Percentiles rank a stretch among this genome's conserved stretches.
Conservation (phyloP, 2,888 invertebrate genomes). For the Nycteola revayana region DNA sequence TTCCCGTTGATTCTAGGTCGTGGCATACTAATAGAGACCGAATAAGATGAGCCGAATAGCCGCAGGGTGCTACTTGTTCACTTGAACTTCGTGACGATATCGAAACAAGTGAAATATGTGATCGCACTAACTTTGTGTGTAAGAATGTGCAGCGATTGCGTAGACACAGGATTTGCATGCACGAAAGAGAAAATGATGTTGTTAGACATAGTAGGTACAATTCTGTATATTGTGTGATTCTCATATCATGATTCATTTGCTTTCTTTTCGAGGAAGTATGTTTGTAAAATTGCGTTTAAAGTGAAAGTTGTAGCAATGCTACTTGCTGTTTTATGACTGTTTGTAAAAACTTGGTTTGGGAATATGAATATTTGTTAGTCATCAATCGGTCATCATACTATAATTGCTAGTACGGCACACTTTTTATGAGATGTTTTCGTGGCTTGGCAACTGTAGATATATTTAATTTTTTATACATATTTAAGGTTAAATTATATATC, state of each 20-base stretch:
- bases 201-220: too few relatives aligned
- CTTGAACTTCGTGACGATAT: slow-evolving; percentile 11
- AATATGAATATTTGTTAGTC: too few relatives aligned
- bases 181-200: slow-evolving; percentile 57
- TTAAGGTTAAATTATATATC: too few relatives aligned
- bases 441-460: too few relatives aligned
- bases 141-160: slow-evolving; percentile 13
- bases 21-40: slow-evolving; percentile 49
- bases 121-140: slow-evolving; percentile 18
- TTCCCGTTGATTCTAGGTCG: slow-evolving; percentile 61
- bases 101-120: slow-evolving; percentile 6
- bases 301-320: slow-evolving; percentile 62
- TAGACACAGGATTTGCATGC: slow-evolving; percentile 27
- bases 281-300: slow-evolving; percentile 50
- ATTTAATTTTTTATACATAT: too few relatives aligned
- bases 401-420: too few relatives aligned
- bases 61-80: slow-evolving; percentile 29
- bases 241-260: slow-evolving; percentile 60
- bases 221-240: slow-evolving; percentile 39
- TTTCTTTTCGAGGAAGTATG: slow-evolving; percentile 62
- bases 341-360: slow-evolving; percentile 4
- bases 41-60: slow-evolving; percentile 34
- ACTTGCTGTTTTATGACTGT: slow-evolving; percentile 26
- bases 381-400: too few relatives aligned
- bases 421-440: too few relatives aligned